Evolutionary conservation across 2,113 vertebrate species (phyloP), one percentile per base, ranked within the genome.

Genomic region (Malaclemys terrapin): DNA sequence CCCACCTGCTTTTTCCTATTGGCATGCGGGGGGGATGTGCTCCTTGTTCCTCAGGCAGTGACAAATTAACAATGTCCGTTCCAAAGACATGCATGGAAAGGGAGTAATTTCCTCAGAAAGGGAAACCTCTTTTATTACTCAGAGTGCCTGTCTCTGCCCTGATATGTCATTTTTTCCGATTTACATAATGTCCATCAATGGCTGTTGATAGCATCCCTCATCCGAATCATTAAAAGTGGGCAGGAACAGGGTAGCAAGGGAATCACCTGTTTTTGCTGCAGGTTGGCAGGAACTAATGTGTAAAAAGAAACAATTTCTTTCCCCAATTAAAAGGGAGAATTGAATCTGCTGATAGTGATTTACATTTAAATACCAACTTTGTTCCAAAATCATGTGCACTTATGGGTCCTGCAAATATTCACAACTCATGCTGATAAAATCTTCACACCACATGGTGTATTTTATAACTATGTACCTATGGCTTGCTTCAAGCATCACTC

Each of bases 141-240:
- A 3, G 19, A 59, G 22, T 59, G 3, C 52, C 78, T 92, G 19
- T 91, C 49, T 80, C n/a, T 76, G 24, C 56, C 54, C 56, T 35
- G 13, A 47, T 85, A 4, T 9, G 20, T 85, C 42, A 10, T 81
- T 87, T 95, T 65, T 94, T 95, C 69, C 91, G 79, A 10, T 5
- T 97, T 3, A 87, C 27, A 65, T 76, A 81, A 91, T 81, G 42
- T 38, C 52, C 56, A 78, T 91, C 16, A 93, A 3, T 24, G 81
- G 84, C 90, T 94, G 57, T 65, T 96, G 84, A 94, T n/a, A 87
- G 6, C 29, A 85, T 76, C 24, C 42, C 20, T 95, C 78, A 93
- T 35, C 14, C 87, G 27, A 10, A 5, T 85, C 76, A 82, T 49
- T 16, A 6, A 54, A 88, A 89, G 45, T 79, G 3, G 35, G 47